These are phyloP conservation scores for Etheostoma nigrum DNA, from an alignment of 2,797 vertebrate genomes.

Conservation along the genomic window DNA sequence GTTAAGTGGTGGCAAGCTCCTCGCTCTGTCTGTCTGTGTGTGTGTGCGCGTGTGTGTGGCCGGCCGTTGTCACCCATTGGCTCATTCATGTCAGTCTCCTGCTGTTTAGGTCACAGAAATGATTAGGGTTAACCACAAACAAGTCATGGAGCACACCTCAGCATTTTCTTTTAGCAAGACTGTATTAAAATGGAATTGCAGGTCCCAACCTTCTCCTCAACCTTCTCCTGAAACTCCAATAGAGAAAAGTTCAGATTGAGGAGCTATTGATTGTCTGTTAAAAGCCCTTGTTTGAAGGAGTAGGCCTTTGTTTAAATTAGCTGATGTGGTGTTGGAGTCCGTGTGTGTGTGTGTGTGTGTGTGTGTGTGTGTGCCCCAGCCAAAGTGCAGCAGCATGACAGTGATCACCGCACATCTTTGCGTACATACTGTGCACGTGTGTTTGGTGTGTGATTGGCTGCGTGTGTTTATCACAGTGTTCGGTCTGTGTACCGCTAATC, in stretches of 20 bases:
- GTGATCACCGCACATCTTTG: constrained; percentile 64
- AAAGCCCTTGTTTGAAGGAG: constrained; percentile 26
- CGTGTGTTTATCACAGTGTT: constrained; percentile 74
- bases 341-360: constrained; percentile 36
- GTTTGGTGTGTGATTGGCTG: constrained; percentile 54
- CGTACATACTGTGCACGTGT: constrained; percentile 61
- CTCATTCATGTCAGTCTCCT: constrained; percentile 19
- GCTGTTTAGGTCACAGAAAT: constrained; percentile 50
- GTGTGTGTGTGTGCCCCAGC: constrained; percentile 35
- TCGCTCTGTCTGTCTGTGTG: constrained; percentile 12
- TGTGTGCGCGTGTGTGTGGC: constrained; percentile 3
- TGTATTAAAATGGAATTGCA: not conserved
- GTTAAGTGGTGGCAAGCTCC: constrained; percentile 52
- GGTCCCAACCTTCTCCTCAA: not conserved
- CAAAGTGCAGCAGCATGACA: constrained; percentile 51
- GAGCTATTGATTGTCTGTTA: constrained; percentile 30
- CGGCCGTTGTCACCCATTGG: too few relatives aligned
- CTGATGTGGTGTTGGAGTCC: constrained; percentile 36
- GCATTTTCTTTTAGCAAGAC: not conserved
- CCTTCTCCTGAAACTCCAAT: not conserved
- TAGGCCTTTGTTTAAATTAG: constrained; percentile 49
- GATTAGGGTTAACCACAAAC: constrained; percentile 45
- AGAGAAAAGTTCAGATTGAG: not conserved
- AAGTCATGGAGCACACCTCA: not conserved
- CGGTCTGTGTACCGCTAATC: constrained; percentile 77